phyloP scores from a whole-genome alignment of 2,888 invertebrate species.

The Clitarchus hookeri region DNA sequence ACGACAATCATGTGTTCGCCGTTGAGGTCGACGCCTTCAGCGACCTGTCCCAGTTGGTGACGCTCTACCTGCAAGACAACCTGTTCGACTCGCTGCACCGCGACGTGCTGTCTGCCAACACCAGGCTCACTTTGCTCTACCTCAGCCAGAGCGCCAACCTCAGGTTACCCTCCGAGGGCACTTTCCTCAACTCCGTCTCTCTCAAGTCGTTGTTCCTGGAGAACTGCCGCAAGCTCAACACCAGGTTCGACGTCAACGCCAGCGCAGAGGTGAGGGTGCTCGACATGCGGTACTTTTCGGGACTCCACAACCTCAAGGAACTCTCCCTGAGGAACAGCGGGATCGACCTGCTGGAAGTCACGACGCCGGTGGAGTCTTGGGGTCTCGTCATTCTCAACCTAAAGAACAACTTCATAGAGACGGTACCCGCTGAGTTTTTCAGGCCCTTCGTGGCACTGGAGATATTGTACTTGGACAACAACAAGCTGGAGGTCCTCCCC shows the following conservation, averaged over 20 bases:
- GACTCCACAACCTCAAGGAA: neutral
- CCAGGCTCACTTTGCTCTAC: neutral
- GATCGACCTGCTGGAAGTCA: neutral
- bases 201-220: constrained; percentile 11
- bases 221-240: constrained; percentile 9
- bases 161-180: neutral
- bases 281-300: neutral
- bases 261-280: neutral
- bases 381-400: neutral
- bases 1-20: neutral
- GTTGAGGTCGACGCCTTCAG: neutral
- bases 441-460: neutral
- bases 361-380: neutral
- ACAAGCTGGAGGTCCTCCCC: neutral
- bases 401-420: constrained; percentile 8
- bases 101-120: neutral
- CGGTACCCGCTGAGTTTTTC: neutral
- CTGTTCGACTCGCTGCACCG: neutral
- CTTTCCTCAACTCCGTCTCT: neutral
- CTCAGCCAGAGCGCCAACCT: neutral
- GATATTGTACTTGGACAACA: neutral
- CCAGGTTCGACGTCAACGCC: neutral
- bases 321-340: constrained; percentile 17
- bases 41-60: neutral
- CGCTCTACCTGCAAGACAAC: constrained; percentile 10